These are phyloP conservation scores for Borostomias antarcticus DNA, from an alignment of 2,797 vertebrate genomes.

Conservation along the genomic window DNA sequence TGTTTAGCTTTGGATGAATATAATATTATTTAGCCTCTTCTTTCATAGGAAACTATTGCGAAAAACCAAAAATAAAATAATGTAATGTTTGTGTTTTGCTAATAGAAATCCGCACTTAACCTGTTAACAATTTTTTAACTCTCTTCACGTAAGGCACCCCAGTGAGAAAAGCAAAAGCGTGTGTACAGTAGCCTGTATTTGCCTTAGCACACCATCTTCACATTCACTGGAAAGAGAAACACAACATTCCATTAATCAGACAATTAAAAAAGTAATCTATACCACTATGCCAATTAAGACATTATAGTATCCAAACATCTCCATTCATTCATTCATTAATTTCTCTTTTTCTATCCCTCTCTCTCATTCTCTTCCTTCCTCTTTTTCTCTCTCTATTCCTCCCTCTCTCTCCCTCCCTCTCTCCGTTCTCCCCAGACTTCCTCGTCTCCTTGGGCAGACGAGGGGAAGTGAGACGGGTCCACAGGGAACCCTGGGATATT, in stretches of 20 bases:
- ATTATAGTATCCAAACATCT: slow-evolving; percentile 53
- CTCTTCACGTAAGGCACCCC: background rate
- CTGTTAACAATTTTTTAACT: slow-evolving; percentile 13
- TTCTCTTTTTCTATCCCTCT: background rate
- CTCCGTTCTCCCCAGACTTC: slow-evolving; percentile 39
- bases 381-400: slow-evolving; percentile 49
- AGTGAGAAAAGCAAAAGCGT: slow-evolving; percentile 42
- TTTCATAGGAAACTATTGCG: slow-evolving; percentile 50
- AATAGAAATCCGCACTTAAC: slow-evolving; percentile 49
- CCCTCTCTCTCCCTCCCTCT: slow-evolving; percentile 46
- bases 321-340: slow-evolving; percentile 19
- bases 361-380: background rate
- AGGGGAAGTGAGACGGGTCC: slow-evolving; percentile 65
- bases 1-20: slow-evolving; percentile 54
- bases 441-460: slow-evolving; percentile 63
- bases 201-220: slow-evolving; percentile 60
- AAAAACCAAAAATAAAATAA: slow-evolving; percentile 17
- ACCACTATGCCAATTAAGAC: slow-evolving; percentile 69
- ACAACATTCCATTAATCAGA: slow-evolving; percentile 38
- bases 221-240: slow-evolving; percentile 50
- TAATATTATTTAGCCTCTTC: slow-evolving; percentile 54
- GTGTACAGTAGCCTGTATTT: slow-evolving; percentile 41
- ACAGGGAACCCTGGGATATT: slow-evolving; percentile 74
- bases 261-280: slow-evolving; percentile 64
- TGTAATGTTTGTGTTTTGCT: slow-evolving; percentile 34